Conservation (phyloP, 2,113 vertebrate genomes). For the Pongo abelii region DNA sequence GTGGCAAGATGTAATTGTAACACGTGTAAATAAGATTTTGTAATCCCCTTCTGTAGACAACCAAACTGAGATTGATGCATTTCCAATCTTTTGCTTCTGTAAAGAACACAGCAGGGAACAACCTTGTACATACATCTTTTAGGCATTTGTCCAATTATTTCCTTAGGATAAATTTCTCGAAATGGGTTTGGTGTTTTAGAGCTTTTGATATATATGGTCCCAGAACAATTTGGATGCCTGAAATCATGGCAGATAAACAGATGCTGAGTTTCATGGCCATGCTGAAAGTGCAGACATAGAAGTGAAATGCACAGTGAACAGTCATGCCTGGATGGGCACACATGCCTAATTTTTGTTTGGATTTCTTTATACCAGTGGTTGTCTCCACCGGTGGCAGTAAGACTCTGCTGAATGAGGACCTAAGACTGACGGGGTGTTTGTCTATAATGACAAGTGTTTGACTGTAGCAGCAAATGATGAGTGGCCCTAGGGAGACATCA, state of each 20-base stretch:
- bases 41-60: not conserved
- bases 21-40: slow-evolving; percentile 47
- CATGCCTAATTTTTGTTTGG: slow-evolving; percentile 77
- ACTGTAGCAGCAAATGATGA: slow-evolving; percentile 85
- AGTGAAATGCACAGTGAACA: not conserved
- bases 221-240: not conserved
- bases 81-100: slow-evolving; percentile 20
- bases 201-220: not conserved
- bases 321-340: not conserved
- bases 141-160: slow-evolving; percentile 51
- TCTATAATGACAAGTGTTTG: slow-evolving; percentile 87
- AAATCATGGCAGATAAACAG: slow-evolving; percentile 36
- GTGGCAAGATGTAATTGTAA: not conserved
- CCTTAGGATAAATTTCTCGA: slow-evolving; percentile 57
- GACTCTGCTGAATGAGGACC: slow-evolving; percentile 81
- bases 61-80: slow-evolving; percentile 13
- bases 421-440: slow-evolving; percentile 84
- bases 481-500: slow-evolving; percentile 86
- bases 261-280: not conserved
- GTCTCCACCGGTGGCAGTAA: slow-evolving; percentile 76
- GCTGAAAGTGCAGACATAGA: not conserved
- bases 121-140: slow-evolving; percentile 29
- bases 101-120: not conserved
- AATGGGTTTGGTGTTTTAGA: slow-evolving; percentile 1
- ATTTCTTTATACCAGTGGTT: slow-evolving; percentile 69